Percentiles rank a stretch among this genome's conserved stretches.
Conservation (phyloP, 2,797 vertebrate species). For the Melanotaenia nigrans region DNA sequence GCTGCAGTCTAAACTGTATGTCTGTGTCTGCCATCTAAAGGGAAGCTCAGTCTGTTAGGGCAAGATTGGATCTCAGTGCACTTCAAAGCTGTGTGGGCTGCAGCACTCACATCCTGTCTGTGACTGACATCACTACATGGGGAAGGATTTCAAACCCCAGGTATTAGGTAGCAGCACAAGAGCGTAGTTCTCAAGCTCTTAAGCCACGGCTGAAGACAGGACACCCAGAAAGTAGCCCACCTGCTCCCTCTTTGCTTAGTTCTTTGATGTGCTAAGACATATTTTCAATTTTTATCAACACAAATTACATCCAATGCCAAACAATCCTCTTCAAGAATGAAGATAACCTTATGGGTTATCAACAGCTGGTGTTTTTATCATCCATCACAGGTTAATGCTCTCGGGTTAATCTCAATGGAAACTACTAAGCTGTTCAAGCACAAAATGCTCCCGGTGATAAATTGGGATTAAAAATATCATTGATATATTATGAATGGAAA, state of each 20-base stretch:
- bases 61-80: conserved; percentile 73
- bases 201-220: conserved; percentile 46
- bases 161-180: conserved; percentile 46
- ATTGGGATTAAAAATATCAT: conserved; percentile 50
- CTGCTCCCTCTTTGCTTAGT: conserved; percentile 49
- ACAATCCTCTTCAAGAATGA: conserved; percentile 35
- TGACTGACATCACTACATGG: conserved; percentile 71
- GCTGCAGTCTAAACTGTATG: conserved; percentile 76
- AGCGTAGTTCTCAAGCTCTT: conserved; percentile 44
- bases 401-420: conserved; percentile 31
- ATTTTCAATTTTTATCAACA: conserved; percentile 52
- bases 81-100: conserved; percentile 79
- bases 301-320: conserved; percentile 33
- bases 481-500: conserved; percentile 70
- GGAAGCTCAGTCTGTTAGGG: conserved; percentile 68
- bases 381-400: conserved; percentile 55
- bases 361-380: conserved; percentile 45
- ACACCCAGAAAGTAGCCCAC: conserved; percentile 60
- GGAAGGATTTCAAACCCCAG: conserved; percentile 57
- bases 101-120: conserved; percentile 78
- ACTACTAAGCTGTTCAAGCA: conserved; percentile 25
- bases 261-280: conserved; percentile 30
- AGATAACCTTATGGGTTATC: conserved; percentile 54
- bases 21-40: conserved; percentile 67
- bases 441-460: conserved; percentile 35